Conservation (phyloP, 2,113 vertebrate genomes). For the Grammomys dolichurus region DNA sequence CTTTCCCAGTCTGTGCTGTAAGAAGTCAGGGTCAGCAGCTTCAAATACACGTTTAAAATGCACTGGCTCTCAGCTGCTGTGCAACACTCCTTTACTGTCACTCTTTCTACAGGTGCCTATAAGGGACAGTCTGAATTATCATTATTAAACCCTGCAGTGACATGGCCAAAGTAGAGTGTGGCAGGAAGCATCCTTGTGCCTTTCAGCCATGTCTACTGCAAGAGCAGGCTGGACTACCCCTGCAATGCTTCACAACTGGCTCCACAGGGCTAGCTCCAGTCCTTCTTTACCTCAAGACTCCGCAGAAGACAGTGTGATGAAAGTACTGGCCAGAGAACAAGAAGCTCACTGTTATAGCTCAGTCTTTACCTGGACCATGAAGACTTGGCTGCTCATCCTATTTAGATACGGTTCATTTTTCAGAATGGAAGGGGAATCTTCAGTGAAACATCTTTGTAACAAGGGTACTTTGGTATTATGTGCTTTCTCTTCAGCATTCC, state of each 20-base stretch:
- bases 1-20: background rate
- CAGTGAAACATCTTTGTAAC: background rate
- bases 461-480: background rate
- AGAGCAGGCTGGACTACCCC: background rate
- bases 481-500: background rate
- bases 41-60: background rate
- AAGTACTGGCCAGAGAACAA: background rate
- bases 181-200: background rate
- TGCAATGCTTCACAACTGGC: background rate
- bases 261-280: background rate
- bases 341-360: background rate
- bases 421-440: background rate
- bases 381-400: background rate
- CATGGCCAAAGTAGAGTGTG: rapidly evolving
- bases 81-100: background rate
- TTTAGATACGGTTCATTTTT: background rate
- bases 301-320: background rate
- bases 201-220: background rate
- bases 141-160: background rate
- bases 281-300: background rate
- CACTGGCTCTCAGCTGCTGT: background rate
- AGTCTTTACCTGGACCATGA: background rate
- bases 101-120: background rate
- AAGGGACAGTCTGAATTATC: background rate
- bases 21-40: background rate